Base-by-base conservation (phyloP, 2,797 vertebrate species). In the Otus scops region DNA sequence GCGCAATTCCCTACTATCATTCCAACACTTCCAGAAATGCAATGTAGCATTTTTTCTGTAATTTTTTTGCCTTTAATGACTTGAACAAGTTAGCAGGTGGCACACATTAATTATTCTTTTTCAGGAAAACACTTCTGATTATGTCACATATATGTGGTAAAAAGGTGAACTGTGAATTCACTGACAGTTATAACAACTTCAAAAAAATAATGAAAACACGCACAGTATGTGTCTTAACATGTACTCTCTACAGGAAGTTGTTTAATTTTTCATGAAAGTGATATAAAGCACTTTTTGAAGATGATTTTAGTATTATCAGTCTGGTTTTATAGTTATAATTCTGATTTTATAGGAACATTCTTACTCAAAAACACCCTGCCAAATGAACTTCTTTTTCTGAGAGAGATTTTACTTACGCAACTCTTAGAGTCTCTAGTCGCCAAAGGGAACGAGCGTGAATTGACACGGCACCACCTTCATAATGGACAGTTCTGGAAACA, bases 361-460 rank as follows among this genome's bases (percentile, higher is more conserved):
- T 53, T 28, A 24, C 6, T 50, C 4, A 85, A 61, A 88, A 69
- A 17, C 1, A 0, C 27, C 28, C 15, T 28, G 12, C 3, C 30
- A 73, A 89, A 92, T 4, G 1, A 8, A 43, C 3, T 51, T 22
- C 5, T 59, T 77, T 69, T 63, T 57, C 53, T 24, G 10, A 85
- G 34, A 23, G 1, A 34, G 20, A 39, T 64, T 96, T 79, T 96
- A 99, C 99, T 99, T 98, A 99, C 99, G 99, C 98, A 54, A 99
- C 99, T 90, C 99, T 97, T 45, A 99, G 98, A 4, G 99, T 99
- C 98, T 99, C 99, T 43, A 99, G 97, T 88, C 99, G 98, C 99
- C 99, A 99, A 79, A 99, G 98, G 57, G 99, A 99, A 84, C 99
- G 98, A 34, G 99, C 99, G 1, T 99, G 99, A 93, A 98, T 98